Evolutionary conservation across 2,888 invertebrate species (phyloP), one percentile per base, ranked within the genome.

Genomic region (Scotopteryx bipunctaria): DNA sequence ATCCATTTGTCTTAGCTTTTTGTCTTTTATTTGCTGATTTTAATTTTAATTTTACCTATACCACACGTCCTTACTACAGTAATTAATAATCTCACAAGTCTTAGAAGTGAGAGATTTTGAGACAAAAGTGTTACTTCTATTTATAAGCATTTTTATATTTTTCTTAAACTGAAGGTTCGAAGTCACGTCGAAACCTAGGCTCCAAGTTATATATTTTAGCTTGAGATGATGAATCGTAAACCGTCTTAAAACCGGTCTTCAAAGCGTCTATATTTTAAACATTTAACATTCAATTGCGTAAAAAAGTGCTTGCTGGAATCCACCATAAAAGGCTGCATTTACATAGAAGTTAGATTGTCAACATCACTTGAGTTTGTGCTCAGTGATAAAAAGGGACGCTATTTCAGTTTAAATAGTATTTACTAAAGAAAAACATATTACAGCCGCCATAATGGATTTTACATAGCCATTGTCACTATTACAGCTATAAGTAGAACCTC

Each of bases 141-240:
- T 6, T 11, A n/a, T n/a, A n/a, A n/a, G n/a, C 6, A 6, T 31
- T 11, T 2, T 5, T 11, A 9, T 5, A 19, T 0, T 21, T 36
- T 27, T 21, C 8, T 0, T 17, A 19, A 21, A 19, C 36, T 8
- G 8, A 36, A 14, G 14, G 21, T 36, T 14, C 9, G 21, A 37
- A 29, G 2, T 6, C 14, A 14, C 3, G 27, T 17, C n/a, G 32
- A 43, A 37, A 4, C 9, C 31, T 41, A 47, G 35, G n/a, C 14
- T 33, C 14, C 8, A 38, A 23, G 16, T 40, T 31, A 48, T 19
- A 2, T 52, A 55, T 66, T 52, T 61, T 58, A 56, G 36, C 56
- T 55, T 57, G 60, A 61, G 61, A 67, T 69, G 68, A 69, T 69
- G 55, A 62, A 67, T 63, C 50, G 59, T 61, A 52, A 61, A 55